Conservation (phyloP, 2,113 vertebrate species). For the Laticauda laticaudata region DNA sequence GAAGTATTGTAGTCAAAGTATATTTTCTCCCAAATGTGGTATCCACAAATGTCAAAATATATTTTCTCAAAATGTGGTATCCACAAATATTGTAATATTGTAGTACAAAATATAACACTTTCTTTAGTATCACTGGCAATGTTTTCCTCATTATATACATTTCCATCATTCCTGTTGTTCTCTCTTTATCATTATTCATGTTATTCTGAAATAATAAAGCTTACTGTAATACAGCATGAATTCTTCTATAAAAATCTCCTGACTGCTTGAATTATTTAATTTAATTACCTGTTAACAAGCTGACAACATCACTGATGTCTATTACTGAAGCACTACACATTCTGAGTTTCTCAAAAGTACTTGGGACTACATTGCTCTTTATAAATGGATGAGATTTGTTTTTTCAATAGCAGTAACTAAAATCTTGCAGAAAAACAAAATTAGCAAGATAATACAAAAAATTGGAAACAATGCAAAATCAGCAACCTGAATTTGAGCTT, state of each 20-base stretch:
- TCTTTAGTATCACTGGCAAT: not conserved
- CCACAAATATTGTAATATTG: conserved; percentile 39
- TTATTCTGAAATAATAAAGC: not conserved
- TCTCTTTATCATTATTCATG: conserved; percentile 1
- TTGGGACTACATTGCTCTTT: not conserved
- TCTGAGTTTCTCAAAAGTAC: not conserved
- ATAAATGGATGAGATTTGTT: conserved; percentile 11
- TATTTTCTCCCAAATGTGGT: conserved; percentile 23
- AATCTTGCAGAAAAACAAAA: conserved; percentile 5
- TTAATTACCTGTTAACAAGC: not conserved
- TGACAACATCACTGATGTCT: conserved; percentile 8
- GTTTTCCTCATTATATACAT: conserved; percentile 19
- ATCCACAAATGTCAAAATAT: conserved; percentile 40
- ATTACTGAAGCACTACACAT: not conserved
- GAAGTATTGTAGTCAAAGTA: not conserved
- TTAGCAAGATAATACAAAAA: conserved; percentile 3
- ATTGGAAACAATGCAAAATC: not conserved
- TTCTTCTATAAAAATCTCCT: not conserved
- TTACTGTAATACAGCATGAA: not conserved
- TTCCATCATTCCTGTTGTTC: conserved; percentile 13
- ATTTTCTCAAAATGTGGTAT: conserved; percentile 31
- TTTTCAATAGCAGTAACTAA: conserved; percentile 21
- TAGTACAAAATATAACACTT: conserved; percentile 20
- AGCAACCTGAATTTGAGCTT: not conserved
- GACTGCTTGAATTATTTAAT: conserved; percentile 3